These are phyloP conservation scores for Actinostola sp. DNA, from an alignment of 92 coral and sea anemone genomes.

Conservation along the genomic window DNA sequence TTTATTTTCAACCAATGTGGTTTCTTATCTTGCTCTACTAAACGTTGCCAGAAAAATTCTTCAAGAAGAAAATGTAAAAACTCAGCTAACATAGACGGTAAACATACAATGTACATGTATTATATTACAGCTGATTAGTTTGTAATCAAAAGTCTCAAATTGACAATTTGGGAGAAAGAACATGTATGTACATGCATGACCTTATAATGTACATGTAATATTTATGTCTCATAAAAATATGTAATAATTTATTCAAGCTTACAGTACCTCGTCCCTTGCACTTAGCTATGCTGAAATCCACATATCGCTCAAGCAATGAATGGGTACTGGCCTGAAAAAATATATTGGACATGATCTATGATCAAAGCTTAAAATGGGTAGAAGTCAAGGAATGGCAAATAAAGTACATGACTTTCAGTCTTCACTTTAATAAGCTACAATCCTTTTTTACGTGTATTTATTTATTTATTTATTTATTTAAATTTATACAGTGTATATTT, in stretches of 20 bases:
- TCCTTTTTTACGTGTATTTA: too few relatives aligned
- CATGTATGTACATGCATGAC: not conserved
- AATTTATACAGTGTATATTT: too few relatives aligned
- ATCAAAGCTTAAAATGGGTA: not conserved
- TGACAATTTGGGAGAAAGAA: not conserved
- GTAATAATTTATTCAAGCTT: too few relatives aligned
- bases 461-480: too few relatives aligned
- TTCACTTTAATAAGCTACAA: too few relatives aligned
- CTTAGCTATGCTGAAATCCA: conserved; percentile 79
- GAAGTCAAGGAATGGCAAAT: not conserved
- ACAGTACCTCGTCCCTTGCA: conserved; percentile 55
- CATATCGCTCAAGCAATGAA: conserved; percentile 79
- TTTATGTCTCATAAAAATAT: too few relatives aligned
- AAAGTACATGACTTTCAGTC: not conserved
- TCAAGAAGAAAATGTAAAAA: too few relatives aligned
- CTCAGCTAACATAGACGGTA: not conserved
- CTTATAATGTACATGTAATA: not conserved
- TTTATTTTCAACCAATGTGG: conserved; percentile 84
- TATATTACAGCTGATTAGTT: not conserved
- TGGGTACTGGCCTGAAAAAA: conserved; percentile 66
- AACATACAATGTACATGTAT: not conserved
- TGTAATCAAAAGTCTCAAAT: not conserved
- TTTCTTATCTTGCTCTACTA: conserved; percentile 65
- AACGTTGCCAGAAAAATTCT: conserved; percentile 78
- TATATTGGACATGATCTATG: not conserved